Percentiles rank a stretch among this genome's conserved stretches.
Evolutionary conservation across 2,797 vertebrate genomes (phyloP).

Genomic region (Tamandua tetradactyla): DNA sequence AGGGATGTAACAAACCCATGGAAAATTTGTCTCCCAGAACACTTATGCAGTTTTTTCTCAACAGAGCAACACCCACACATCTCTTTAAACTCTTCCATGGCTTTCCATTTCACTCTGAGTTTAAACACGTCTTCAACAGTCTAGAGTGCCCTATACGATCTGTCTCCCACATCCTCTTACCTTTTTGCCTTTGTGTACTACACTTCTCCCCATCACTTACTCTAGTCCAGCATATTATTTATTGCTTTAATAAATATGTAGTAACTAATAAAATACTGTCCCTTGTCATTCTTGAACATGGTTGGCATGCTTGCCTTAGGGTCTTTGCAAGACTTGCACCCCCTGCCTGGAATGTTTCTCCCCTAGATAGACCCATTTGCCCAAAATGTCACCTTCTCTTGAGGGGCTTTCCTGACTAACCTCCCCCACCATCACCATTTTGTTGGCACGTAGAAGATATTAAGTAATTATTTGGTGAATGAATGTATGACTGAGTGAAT

Average conservation of each 20-base stretch:
- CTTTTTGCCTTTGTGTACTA: neutral
- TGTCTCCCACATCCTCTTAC: neutral
- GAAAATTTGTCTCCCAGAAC: neutral
- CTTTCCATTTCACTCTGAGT: neutral
- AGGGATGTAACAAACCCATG: neutral
- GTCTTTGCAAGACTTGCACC: neutral
- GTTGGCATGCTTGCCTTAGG: neutral
- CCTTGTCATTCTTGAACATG: neutral
- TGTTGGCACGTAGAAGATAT: neutral
- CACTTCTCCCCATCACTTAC: neutral
- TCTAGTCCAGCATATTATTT: neutral
- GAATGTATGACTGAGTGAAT: neutral
- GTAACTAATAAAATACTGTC: neutral
- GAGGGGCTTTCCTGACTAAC: neutral
- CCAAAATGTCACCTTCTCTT: neutral
- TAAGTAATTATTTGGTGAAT: slow-evolving; percentile 19
- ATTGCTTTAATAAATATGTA: neutral
- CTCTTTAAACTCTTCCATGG: neutral
- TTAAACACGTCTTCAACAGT: neutral
- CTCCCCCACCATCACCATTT: neutral
- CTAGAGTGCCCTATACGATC: neutral
- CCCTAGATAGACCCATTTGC: neutral
- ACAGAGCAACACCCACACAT: neutral
- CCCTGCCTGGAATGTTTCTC: neutral
- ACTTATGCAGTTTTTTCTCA: neutral